Conservation (phyloP, 2,797 vertebrate genomes). For the Eptatretus atami region DNA sequence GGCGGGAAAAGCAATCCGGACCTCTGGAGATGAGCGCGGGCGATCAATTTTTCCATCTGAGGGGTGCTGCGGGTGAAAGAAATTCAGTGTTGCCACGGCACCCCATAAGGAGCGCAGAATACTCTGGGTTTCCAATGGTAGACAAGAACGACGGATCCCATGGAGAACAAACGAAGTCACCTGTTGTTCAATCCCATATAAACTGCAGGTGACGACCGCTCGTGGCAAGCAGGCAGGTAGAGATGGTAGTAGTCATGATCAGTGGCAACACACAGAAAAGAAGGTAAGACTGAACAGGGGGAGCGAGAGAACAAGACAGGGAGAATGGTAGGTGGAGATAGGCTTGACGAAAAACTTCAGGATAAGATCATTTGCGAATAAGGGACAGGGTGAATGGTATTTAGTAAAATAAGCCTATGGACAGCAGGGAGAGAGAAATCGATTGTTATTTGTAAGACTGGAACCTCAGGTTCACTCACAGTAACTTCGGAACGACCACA, state of each 20-base stretch:
- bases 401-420: constrained; percentile 45
- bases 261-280: neutral
- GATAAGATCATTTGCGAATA: constrained; percentile 47
- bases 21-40: constrained; percentile 45
- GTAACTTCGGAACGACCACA: neutral
- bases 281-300: constrained; percentile 22
- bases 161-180: neutral
- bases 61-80: constrained; percentile 58
- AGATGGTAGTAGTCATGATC: neutral
- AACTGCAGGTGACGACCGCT: neutral
- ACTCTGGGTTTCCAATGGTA: no score
- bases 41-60: constrained; percentile 34
- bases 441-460: constrained; percentile 56
- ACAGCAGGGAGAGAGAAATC: constrained; percentile 51
- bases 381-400: constrained; percentile 60
- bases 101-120: neutral
- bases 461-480: constrained; percentile 13
- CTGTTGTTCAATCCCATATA: constrained; percentile 1
- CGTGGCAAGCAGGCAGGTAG: no score
- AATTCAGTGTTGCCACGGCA: constrained; percentile 12
- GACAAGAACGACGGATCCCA: neutral
- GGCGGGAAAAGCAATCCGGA: constrained; percentile 41
- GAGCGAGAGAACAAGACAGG: constrained; percentile 69
- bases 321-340: constrained; percentile 40
- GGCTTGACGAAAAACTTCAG: constrained; percentile 43